Conservation (phyloP, 30 jellyfish, hydroid and myxozoan species). For the Chrysaora quinquecirrha region DNA sequence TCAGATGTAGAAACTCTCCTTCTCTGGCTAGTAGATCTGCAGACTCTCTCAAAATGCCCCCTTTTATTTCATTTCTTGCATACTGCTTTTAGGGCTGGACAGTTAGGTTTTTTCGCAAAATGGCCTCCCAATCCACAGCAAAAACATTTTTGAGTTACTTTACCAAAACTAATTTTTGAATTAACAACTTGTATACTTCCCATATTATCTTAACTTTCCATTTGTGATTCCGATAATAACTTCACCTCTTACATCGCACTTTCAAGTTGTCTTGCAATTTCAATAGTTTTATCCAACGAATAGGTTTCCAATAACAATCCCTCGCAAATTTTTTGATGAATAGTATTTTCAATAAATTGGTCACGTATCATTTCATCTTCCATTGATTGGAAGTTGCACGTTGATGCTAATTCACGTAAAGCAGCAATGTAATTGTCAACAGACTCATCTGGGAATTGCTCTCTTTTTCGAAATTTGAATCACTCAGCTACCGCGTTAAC, state of each 20-base stretch:
- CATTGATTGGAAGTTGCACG: slow-evolving; percentile 25
- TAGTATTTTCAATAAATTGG: slow-evolving; percentile 24
- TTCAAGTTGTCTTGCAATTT: slow-evolving; percentile 32
- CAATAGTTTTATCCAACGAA: slow-evolving; percentile 21
- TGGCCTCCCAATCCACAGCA: slow-evolving; percentile 39
- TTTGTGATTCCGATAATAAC: slow-evolving; percentile 18
- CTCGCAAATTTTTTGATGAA: slow-evolving; percentile 27
- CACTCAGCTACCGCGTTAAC: slow-evolving; percentile 38
- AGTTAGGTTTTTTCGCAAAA: slow-evolving; percentile 31
- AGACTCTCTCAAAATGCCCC: slow-evolving; percentile 23
- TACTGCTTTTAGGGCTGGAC: slow-evolving; percentile 22
- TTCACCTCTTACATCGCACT: slow-evolving; percentile 22
- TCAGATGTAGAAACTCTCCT: slow-evolving; percentile 36
- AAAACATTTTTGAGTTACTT: slow-evolving; percentile 26
- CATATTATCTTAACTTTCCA: slow-evolving; percentile 25
- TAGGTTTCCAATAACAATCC: slow-evolving; percentile 30
- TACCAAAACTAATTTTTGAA: slow-evolving; percentile 24
- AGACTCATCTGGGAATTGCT: slow-evolving; percentile 37
- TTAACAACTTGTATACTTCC: slow-evolving; percentile 32
- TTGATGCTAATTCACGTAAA: slow-evolving; percentile 35
- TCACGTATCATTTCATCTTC: slow-evolving; percentile 36
- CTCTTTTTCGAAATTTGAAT: slow-evolving; percentile 31
- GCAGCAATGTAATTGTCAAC: slow-evolving; percentile 35
- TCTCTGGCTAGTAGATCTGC: slow-evolving; percentile 28
- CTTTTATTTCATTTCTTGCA: slow-evolving; percentile 7